Base-by-base conservation (phyloP, 2,888 invertebrate species). In the Athalia rosae region DNA sequence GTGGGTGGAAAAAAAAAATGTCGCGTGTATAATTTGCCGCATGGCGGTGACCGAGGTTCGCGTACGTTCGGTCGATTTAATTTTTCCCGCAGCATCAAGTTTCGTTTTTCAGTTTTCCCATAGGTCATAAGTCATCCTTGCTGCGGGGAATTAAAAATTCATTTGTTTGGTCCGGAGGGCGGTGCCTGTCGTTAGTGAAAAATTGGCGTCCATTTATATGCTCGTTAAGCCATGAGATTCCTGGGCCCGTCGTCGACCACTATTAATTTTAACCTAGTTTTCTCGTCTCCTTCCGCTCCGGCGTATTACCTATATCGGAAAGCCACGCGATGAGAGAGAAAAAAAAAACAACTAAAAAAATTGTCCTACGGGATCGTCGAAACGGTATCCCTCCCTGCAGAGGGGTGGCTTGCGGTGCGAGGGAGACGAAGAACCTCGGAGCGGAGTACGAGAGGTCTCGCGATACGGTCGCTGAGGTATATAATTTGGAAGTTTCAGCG, bases 151-250 rank as follows among this genome's bases (percentile, higher is more conserved):
- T 84, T 82, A 84, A 84, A 84, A 84, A 84, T 84, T 84, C 84
- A 82, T 84, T 79, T 80, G 73, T 76, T 80, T 53, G 76, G 73
- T 74, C 61, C 69, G 80, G 80, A 80, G 77, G 62, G 80, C 80
- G 74, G 74, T 28, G 76, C 59, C 78, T 82, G 83, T 84, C 83
- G 79, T 80, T 80, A 58, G 78, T 83, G 82, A 84, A 84, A 84
- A 81, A 84, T 84, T 81, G 82, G 80, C 80, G 78, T 76, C 80
- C 80, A 84, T 82, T 84, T 84, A 84, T 84, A 84, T 84, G 73
- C 82, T 84, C 84, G 82, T 84, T 84, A 84, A 79, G 79, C 45
- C 48, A 58, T 15, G 48, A 58, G 62, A 74, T 58, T 73, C 61
- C 74, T 13, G 7, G 13, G 13, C 48, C 48, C 15, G 59, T 74